Conservation (phyloP, 1,140 invertebrate genomes). For the Thaumetopoea pityocampa region DNA sequence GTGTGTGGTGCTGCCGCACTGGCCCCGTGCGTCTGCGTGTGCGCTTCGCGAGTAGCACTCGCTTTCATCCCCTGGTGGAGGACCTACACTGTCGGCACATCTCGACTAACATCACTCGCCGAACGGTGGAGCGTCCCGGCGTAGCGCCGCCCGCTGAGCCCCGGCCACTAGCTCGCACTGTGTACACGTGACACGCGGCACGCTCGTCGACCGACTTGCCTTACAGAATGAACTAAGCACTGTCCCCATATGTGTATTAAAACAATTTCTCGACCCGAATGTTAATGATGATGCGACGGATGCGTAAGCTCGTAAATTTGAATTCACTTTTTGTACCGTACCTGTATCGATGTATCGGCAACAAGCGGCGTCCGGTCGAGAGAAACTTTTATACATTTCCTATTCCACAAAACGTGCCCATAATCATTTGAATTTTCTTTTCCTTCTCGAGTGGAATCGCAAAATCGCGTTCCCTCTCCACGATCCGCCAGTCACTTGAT, state of each 20-base stretch:
- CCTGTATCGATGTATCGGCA: background rate
- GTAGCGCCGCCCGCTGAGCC: background rate
- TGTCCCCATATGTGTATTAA: background rate
- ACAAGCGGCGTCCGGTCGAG: slow-evolving; percentile 66
- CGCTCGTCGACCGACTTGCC: slow-evolving; percentile 22
- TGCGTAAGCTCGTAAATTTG: slow-evolving; percentile 41
- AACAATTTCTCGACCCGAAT: slow-evolving; percentile 7
- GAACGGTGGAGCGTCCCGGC: too few relatives aligned
- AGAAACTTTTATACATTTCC: too few relatives aligned
- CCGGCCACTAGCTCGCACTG: slow-evolving; percentile 39
- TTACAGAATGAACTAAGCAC: slow-evolving; percentile 11
- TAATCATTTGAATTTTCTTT: too few relatives aligned
- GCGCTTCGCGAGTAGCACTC: slow-evolving; percentile 69
- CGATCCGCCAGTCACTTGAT: too few relatives aligned
- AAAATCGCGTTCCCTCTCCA: too few relatives aligned
- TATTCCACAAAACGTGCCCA: too few relatives aligned
- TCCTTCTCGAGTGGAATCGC: too few relatives aligned
- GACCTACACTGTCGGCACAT: slow-evolving; percentile 47
- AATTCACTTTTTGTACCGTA: slow-evolving; percentile 1
- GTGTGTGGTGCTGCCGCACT: slow-evolving; percentile 50
- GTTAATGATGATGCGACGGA: slow-evolving; percentile 58
- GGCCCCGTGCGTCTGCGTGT: slow-evolving; percentile 45
- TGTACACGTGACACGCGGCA: slow-evolving; percentile 42
- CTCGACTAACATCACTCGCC: too few relatives aligned
- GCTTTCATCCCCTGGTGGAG: slow-evolving; percentile 57